These are phyloP conservation scores for Corythoichthys intestinalis DNA, from an alignment of 2,113 vertebrate species.

Conservation along the genomic window DNA sequence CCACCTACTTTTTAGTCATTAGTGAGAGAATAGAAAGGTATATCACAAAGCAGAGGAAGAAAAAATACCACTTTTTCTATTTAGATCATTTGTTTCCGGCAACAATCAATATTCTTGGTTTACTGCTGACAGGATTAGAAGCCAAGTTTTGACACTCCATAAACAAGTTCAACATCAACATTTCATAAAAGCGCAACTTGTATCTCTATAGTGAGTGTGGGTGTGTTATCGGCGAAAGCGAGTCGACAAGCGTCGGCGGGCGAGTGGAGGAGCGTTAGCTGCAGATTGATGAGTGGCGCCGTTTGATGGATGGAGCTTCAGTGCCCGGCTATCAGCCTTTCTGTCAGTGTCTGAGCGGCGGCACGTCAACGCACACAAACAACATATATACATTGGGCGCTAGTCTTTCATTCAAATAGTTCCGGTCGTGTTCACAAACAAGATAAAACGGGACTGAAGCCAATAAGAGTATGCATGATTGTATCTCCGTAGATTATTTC, in stretches of 20 bases:
- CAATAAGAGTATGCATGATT: not conserved
- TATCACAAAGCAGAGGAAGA: not conserved
- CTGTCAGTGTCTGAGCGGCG: slow-evolving; percentile 25
- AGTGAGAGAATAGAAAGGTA: not conserved
- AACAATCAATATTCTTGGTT: not conserved
- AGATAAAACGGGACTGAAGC: not conserved
- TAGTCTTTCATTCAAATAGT: slow-evolving; percentile 7
- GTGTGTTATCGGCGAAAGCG: slow-evolving; percentile 8
- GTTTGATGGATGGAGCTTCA: slow-evolving; percentile 43
- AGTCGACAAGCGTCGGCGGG: slow-evolving; percentile 12
- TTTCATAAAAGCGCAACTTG: not conserved
- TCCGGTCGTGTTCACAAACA: not conserved
- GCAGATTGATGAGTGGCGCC: slow-evolving; percentile 38
- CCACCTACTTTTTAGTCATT: not conserved
- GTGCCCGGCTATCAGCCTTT: slow-evolving; percentile 21
- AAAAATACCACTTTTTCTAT: not conserved
- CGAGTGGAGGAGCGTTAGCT: slow-evolving; percentile 19
- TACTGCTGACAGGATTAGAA: not conserved
- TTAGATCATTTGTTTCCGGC: not conserved
- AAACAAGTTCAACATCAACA: not conserved
- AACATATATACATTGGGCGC: not conserved
- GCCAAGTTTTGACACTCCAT: not conserved
- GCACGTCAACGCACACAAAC: slow-evolving; percentile 4
- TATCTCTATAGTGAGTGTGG: not conserved
- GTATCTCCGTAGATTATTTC: not conserved